Conservation (phyloP, 2,113 vertebrate species). For the Bolborhynchus lineola region DNA sequence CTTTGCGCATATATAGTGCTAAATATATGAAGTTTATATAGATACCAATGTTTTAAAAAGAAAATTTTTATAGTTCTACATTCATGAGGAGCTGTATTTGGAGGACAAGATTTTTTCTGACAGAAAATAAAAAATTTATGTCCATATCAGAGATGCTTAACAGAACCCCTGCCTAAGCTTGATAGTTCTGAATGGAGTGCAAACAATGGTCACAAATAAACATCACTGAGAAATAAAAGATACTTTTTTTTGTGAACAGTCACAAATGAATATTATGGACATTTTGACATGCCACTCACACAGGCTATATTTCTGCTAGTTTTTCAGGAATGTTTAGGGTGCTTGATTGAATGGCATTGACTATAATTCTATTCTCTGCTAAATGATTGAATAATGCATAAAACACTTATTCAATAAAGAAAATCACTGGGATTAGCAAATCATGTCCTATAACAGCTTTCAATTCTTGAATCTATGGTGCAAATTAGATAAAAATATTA, state of each 20-base stretch:
- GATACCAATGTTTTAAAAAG: not conserved
- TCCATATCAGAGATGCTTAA: not conserved
- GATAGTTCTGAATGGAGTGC: not conserved
- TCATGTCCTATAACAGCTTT: not conserved
- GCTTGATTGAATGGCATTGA: not conserved
- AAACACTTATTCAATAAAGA: not conserved
- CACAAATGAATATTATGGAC: not conserved
- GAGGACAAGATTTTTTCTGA: not conserved
- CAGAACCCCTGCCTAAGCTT: not conserved
- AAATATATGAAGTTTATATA: not conserved
- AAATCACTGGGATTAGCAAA: not conserved
- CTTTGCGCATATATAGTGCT: accelerated
- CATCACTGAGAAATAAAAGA: not conserved
- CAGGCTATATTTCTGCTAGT: not conserved
- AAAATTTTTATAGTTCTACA: not conserved
- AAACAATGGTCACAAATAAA: not conserved
- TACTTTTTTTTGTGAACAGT: not conserved
- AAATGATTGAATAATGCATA: not conserved
- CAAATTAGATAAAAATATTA: not conserved
- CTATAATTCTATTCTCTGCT: not conserved
- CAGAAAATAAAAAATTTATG: not conserved
- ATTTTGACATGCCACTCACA: not conserved
- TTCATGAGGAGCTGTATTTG: not conserved
- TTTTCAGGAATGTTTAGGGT: not conserved
- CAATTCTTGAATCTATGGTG: not conserved